Conservation (phyloP, 2,113 vertebrate species). For the Tyto alba region DNA sequence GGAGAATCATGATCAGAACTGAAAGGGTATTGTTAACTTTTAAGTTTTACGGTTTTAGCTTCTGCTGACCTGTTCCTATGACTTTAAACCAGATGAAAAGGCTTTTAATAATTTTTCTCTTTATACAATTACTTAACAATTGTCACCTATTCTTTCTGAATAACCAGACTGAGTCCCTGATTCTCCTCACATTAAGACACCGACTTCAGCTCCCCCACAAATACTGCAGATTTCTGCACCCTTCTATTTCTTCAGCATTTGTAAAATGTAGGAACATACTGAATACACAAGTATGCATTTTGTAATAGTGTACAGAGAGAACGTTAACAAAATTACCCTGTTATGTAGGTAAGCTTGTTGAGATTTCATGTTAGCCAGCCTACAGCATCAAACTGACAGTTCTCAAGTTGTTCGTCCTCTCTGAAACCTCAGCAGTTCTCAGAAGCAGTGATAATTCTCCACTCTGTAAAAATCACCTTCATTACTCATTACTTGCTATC, state of each 20-base stretch:
- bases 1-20: background rate
- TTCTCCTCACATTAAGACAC: background rate
- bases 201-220: background rate
- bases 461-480: background rate
- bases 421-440: background rate
- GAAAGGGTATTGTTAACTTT: background rate
- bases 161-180: background rate
- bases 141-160: background rate
- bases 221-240: background rate
- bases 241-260: background rate
- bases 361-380: background rate
- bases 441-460: background rate
- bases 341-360: background rate
- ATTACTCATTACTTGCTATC: background rate
- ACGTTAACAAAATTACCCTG: background rate
- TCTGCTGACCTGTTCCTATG: background rate
- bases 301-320: background rate
- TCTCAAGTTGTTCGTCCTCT: accelerated
- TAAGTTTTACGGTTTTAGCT: background rate
- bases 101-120: background rate
- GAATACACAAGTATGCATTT: background rate
- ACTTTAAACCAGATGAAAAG: background rate
- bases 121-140: background rate
- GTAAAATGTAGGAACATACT: background rate
- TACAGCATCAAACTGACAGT: background rate